Evolutionary conservation across 1,140 invertebrate genomes (phyloP).

Genomic region (Drosophila nasuta): DNA sequence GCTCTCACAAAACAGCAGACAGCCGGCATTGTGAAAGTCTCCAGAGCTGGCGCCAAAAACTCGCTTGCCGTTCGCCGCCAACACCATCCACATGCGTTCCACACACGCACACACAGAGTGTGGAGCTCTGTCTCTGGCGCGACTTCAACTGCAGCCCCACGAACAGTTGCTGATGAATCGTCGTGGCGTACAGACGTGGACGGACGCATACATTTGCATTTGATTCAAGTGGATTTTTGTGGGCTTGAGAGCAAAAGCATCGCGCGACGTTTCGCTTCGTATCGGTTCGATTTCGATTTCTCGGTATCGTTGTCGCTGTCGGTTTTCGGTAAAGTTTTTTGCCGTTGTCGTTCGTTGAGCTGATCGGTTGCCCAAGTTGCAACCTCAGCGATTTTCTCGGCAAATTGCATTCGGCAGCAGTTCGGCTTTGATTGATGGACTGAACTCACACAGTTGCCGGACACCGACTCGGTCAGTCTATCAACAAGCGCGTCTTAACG

Average conservation of each 20-base stretch:
- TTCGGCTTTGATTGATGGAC: slow-evolving; percentile 69
- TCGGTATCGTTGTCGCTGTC: slow-evolving; percentile 17
- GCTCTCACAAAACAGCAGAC: slow-evolving; percentile 22
- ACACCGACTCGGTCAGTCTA: slow-evolving; percentile 65
- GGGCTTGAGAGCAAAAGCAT: slow-evolving; percentile 2
- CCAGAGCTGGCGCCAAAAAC: slow-evolving; percentile 72
- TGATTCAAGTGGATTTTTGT: slow-evolving; percentile 5
- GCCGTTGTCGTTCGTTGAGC: slow-evolving; percentile 15
- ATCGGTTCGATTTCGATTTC: slow-evolving; percentile 25
- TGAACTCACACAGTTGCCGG: slow-evolving; percentile 51
- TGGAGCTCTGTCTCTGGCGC: slow-evolving; percentile 40
- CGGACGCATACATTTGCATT: slow-evolving; percentile 34
- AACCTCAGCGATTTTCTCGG: slow-evolving; percentile 53
- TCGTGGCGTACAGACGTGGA: slow-evolving; percentile 61
- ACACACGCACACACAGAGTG: slow-evolving; percentile 17
- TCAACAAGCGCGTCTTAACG: slow-evolving; percentile 10
- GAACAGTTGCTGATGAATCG: slow-evolving; percentile 70
- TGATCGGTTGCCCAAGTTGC: slow-evolving; percentile 55
- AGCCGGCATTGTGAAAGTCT: slow-evolving; percentile 66
- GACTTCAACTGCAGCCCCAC: slow-evolving; percentile 48
- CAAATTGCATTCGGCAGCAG: slow-evolving; percentile 58
- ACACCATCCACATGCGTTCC: slow-evolving; percentile 57
- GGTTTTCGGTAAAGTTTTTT: slow-evolving; percentile 24
- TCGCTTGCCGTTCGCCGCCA: slow-evolving; percentile 22
- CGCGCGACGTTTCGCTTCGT: slow-evolving; percentile 9